These are phyloP conservation scores for Geophilus truncorum DNA, from an alignment of 2,888 invertebrate species.

Conservation along the genomic window DNA sequence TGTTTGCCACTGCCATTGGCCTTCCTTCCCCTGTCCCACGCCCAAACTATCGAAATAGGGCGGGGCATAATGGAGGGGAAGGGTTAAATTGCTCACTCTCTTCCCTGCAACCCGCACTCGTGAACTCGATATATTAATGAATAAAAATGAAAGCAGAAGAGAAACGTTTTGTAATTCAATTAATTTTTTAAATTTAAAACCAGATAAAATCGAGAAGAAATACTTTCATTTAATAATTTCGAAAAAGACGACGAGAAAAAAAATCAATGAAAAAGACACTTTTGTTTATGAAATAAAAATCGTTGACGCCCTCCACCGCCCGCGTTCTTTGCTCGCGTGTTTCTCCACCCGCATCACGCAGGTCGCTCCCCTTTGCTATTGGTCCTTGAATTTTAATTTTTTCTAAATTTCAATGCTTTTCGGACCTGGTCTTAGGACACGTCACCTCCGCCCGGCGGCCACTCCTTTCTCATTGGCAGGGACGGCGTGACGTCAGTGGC, in stretches of 20 bases:
- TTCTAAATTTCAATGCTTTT: conserved; percentile 25
- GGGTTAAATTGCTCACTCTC: neutral
- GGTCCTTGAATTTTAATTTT: conserved; percentile 29
- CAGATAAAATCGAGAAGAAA: neutral
- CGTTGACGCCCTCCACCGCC: neutral
- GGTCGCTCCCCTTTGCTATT: conserved; percentile 12
- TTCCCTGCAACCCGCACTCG: neutral
- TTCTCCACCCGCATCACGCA: neutral
- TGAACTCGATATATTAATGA: neutral
- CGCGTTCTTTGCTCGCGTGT: neutral
- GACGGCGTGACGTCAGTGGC: neutral
- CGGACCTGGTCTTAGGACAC: neutral
- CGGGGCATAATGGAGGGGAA: neutral
- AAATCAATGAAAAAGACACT: neutral
- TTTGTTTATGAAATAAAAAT: neutral
- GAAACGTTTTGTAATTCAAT: neutral
- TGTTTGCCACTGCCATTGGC: neutral
- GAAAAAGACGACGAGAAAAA: neutral
- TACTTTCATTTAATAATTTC: neutral
- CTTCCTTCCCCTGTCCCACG: neutral
- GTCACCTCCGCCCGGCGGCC: neutral
- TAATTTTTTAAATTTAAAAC: neutral
- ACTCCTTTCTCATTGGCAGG: neutral
- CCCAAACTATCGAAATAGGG: neutral
- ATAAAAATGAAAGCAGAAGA: neutral